These are phyloP conservation scores for Bubo bubo DNA, from an alignment of 2,113 vertebrate species.

Conservation along the genomic window DNA sequence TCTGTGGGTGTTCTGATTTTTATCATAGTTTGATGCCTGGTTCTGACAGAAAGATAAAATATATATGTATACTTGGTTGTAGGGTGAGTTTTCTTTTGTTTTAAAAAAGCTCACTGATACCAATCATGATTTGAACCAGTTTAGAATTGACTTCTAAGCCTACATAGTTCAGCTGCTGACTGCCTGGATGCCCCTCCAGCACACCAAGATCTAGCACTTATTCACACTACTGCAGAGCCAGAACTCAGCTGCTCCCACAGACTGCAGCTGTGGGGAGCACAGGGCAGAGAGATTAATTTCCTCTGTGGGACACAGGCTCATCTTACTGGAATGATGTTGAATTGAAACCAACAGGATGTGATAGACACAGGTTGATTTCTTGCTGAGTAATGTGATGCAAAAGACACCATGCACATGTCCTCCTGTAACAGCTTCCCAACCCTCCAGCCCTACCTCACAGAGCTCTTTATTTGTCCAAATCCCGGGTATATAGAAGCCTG, in stretches of 20 bases:
- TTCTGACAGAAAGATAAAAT: neutral
- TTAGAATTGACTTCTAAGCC: neutral
- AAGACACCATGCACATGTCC: accelerated
- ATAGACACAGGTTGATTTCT: neutral
- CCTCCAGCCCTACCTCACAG: neutral
- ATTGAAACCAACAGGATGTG: neutral
- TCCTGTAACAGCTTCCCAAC: neutral
- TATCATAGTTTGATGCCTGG: neutral
- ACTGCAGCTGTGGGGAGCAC: neutral
- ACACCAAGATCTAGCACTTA: neutral
- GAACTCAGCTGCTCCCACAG: neutral
- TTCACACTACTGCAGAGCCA: neutral
- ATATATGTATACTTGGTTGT: neutral
- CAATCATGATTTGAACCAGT: neutral
- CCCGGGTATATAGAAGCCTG: neutral
- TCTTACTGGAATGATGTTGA: neutral
- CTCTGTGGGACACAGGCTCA: neutral
- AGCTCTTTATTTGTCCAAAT: neutral
- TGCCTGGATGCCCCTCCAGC: neutral
- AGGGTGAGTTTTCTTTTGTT: neutral
- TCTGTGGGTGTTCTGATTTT: neutral
- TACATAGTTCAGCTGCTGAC: neutral
- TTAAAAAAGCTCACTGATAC: neutral
- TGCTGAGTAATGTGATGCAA: neutral
- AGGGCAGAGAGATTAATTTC: neutral